A percentile compares a stretch with the other conserved stretches of the same genome.
phyloP scores from a whole-genome alignment of 1,140 invertebrate species.

The Neotoxoptera formosana region DNA sequence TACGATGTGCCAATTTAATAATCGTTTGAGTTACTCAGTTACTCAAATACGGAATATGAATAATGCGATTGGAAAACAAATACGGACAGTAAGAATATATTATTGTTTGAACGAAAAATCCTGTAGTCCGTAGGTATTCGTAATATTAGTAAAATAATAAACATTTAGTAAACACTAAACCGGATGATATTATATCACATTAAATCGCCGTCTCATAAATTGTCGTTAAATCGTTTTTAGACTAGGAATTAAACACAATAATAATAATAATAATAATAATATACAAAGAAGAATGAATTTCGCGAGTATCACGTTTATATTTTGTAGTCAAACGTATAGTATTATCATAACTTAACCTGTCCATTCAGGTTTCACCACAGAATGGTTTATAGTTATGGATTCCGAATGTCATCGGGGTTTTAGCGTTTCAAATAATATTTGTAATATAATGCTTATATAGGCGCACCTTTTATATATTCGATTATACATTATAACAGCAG shows the following conservation, averaged over 20 bases:
- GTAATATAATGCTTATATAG: neutral
- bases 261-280: no score
- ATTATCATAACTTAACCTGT: neutral
- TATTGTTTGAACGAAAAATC: neutral
- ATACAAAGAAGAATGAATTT: neutral
- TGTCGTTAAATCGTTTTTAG: neutral
- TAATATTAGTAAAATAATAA: neutral
- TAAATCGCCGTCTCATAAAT: neutral
- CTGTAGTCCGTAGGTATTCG: neutral
- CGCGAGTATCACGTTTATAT: neutral
- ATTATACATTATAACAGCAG: neutral
- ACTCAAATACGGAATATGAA: neutral
- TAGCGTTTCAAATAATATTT: neutral
- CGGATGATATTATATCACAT: neutral
- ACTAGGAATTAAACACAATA: neutral
- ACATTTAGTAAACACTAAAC: neutral
- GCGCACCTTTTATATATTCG: neutral
- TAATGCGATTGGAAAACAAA: neutral
- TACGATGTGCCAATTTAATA: neutral
- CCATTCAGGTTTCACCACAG: neutral
- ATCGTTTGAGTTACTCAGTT: neutral
- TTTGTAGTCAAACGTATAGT: neutral
- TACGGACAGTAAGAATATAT: neutral
- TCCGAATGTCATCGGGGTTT: neutral
- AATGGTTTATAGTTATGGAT: conserved; percentile 5